phyloP scores from a whole-genome alignment of 2,888 invertebrate genomes.

The Euproctis similis region DNA sequence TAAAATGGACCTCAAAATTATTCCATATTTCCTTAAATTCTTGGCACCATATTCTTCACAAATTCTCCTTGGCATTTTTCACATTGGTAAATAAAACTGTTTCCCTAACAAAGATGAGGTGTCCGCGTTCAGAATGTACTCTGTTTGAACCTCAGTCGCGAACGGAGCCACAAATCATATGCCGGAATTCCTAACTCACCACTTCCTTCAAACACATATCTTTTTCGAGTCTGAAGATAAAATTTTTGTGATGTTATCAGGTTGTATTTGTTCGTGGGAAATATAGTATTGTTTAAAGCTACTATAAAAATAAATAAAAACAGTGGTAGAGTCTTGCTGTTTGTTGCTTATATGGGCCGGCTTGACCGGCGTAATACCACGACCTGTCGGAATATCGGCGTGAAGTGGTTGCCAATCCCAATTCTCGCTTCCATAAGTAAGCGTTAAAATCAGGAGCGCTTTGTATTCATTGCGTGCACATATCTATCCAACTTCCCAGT shows the following conservation, averaged over 20 bases:
- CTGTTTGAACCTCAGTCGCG: constrained; percentile 19
- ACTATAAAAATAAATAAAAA: background rate
- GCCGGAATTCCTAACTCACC: constrained; percentile 78
- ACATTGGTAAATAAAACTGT: constrained; percentile 11
- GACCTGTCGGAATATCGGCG: no score
- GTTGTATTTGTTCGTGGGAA: constrained; percentile 14
- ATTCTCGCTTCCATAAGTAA: no score
- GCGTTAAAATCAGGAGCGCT: no score
- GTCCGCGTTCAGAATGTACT: constrained; percentile 12
- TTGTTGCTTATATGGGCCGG: no score
- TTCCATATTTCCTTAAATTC: constrained; percentile 2
- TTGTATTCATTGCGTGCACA: no score
- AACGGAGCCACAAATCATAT: constrained; percentile 74
- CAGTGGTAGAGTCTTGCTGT: background rate
- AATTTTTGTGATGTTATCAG: constrained; percentile 5
- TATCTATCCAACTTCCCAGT: no score
- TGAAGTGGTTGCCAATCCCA: no score
- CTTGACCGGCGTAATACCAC: no score
- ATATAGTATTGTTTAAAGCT: background rate
- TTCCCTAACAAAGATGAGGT: constrained; percentile 8
- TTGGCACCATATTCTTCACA: constrained; percentile 6
- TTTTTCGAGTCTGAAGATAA: constrained; percentile 10
- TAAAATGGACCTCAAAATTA: background rate
- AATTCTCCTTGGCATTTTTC: constrained; percentile 5
- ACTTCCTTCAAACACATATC: constrained; percentile 37